Base-by-base conservation (phyloP, 2,113 vertebrate genomes). In the Falcunculus frontatus region DNA sequence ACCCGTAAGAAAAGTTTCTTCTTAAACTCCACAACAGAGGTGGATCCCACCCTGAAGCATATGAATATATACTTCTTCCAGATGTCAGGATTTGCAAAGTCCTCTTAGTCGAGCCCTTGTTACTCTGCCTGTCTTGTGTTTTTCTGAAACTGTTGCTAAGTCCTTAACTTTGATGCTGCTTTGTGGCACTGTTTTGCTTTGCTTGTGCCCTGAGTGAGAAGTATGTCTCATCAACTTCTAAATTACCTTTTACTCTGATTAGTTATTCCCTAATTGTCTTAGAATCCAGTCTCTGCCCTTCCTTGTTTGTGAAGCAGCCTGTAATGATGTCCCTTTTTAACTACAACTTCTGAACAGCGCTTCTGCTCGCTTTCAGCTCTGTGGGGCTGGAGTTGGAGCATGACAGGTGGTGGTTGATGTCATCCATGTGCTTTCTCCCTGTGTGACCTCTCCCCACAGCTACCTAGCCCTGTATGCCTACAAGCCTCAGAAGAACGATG, bases 401-500 rank as follows among this genome's bases (percentile, higher is more conserved):
- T 42, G 39, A 68, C 65, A 63, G 8, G 23, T 3, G 3, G 46
- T 79, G 44, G 20, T 6, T 82, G 76, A 65, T 6, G 3, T 33
- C 60, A 84, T 2, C 62, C 57, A 15, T 78, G 47, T 77, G 41
- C 19, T 89, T 78, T 90, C 12, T 81, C 42, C 63, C 35, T 81
- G 41, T 92, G 77, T 89, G 20, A 63, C 57, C 53, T 94, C 67
- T 92, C 52, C 81, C 76, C 6, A 7, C 94, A 97, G 97, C 92
- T 99, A 99, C 97, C 97, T 99, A 97, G 99, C 99, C 15, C 97
- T 99, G 33, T 99, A 99, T 2, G 99, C 99, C 83, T 99, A 99
- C 97, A 99, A 99, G 93, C 99, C 99, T 37, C 99, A 99, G 98
- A 99, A 99, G 98, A 99, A 98, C 0, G 99, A 99, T 0, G 99